A percentile compares a stretch with the other conserved stretches of the same genome.
Evolutionary conservation across 2,888 invertebrate species (phyloP).

Genomic region (Drosophila bunnanda): DNA sequence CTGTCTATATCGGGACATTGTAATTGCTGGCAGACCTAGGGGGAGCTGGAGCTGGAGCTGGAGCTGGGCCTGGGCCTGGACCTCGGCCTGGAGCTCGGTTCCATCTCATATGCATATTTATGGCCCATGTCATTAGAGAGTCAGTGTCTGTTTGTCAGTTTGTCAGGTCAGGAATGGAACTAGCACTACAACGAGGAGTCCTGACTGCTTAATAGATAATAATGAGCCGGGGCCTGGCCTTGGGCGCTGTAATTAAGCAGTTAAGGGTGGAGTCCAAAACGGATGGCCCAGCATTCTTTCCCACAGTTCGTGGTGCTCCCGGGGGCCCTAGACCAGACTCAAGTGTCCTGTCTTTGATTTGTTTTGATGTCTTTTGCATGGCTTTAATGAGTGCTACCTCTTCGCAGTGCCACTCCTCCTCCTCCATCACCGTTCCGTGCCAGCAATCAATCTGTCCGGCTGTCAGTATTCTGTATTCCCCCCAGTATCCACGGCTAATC

Average conservation of each 20-base stretch:
- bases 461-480: constrained; percentile 35
- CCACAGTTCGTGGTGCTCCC: constrained; percentile 55
- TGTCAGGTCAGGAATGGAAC: constrained; percentile 31
- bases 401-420: constrained; percentile 13
- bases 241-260: constrained; percentile 80
- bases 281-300: constrained; percentile 52
- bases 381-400: constrained; percentile 72
- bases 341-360: constrained; percentile 76
- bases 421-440: constrained; percentile 5
- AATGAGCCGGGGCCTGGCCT: constrained; percentile 67
- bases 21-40: constrained; percentile 61
- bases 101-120: constrained; percentile 67
- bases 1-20: constrained; percentile 68
- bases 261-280: constrained; percentile 65
- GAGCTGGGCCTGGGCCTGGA: neutral
- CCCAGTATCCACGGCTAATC: constrained; percentile 57
- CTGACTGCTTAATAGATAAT: constrained; percentile 79
- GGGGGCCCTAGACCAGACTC: constrained; percentile 51
- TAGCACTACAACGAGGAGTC: constrained; percentile 44
- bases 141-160: constrained; percentile 52
- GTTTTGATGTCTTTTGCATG: constrained; percentile 77
- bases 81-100: neutral
- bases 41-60: neutral
- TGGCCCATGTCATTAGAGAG: constrained; percentile 77
- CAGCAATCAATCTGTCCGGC: constrained; percentile 66